Evolutionary conservation across 2,113 vertebrate genomes (phyloP), one percentile per base, ranked within the genome.

Genomic region (Chamaetylas fuelleborni): DNA sequence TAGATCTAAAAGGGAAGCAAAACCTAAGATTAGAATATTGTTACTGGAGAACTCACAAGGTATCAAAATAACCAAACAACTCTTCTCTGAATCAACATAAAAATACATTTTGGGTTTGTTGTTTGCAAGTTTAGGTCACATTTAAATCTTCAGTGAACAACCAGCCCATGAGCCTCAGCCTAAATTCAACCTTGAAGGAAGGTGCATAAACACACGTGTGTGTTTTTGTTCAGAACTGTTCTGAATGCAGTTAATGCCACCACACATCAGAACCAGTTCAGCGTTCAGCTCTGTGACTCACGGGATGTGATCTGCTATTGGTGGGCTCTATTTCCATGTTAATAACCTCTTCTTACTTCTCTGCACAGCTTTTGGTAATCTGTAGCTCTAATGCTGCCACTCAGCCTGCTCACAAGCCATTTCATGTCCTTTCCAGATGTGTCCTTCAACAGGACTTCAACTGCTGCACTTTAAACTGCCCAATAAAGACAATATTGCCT

Each of bases 1-100:
- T 36, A 71, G 47, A 58, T 94, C 65, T 83, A 93, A 78, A 88
- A 94, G 76, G 95, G 85, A 94, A 91, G 50, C 19, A 89, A 92
- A 81, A 89, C 12, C 65, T 67, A 93, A 58, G 36, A 80, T 65
- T 36, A 84, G 69, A 74, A 36, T 77, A 67, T 54, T 84, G 14
- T 62, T 78, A 81, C 86, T 74, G 71, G 51, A 56, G 79, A 86
- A 97, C 29, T 73, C 72, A 16, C 58, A 89, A 81, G 23, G 51
- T 88, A 92, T 33, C 81, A 88, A 92, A 87, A 54, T 51, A 93
- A 88, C 1, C 0, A 70, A 86, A 84, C n/a, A 81, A 73, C 47
- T 90, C 57, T 60, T 86, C 31, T 88, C 62, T 77, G 54, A 80
- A 62, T 70, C n/a, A 77, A 33, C 82, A 88, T 56, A 73, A 85